phyloP scores from a whole-genome alignment of 2,888 invertebrate genomes.

The Acronicta leporina region DNA sequence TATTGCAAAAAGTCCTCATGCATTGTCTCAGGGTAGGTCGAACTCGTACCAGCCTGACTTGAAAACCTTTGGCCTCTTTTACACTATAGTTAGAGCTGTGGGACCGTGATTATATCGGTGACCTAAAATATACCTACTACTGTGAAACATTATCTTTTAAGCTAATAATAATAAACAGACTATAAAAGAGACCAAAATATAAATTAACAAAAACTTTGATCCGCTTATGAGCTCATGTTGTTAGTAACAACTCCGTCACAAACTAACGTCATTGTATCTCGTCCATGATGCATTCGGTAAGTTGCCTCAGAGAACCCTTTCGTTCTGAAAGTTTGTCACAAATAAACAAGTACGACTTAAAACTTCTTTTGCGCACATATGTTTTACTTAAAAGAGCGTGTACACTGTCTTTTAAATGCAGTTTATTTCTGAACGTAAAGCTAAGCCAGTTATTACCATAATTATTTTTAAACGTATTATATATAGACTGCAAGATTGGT shows the following conservation, averaged over 20 bases:
- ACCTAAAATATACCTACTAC: too few relatives aligned
- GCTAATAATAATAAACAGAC: background rate
- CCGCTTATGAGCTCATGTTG: slow-evolving; percentile 38
- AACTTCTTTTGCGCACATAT: slow-evolving; percentile 56
- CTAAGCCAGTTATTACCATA: too few relatives aligned
- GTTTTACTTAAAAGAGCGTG: slow-evolving; percentile 52
- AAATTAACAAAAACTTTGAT: slow-evolving; percentile 16
- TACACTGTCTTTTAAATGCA: slow-evolving; percentile 43
- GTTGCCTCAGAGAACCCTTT: slow-evolving; percentile 41
- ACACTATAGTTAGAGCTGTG: too few relatives aligned
- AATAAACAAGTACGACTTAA: slow-evolving; percentile 57
- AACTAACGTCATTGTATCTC: slow-evolving; percentile 31
- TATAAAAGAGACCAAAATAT: background rate
- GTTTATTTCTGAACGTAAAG: too few relatives aligned
- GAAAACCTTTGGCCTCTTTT: too few relatives aligned
- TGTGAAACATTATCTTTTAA: too few relatives aligned
- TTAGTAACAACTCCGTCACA: slow-evolving; percentile 25
- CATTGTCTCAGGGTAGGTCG: too few relatives aligned
- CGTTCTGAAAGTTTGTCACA: slow-evolving; percentile 42
- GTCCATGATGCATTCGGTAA: slow-evolving; percentile 37
- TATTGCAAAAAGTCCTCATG: too few relatives aligned
- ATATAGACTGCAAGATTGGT: too few relatives aligned
- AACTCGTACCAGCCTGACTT: too few relatives aligned
- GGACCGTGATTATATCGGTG: too few relatives aligned
- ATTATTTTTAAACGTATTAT: too few relatives aligned